Evolutionary conservation across 2,888 invertebrate genomes (phyloP).

Genomic region (Apotomis capreana): DNA sequence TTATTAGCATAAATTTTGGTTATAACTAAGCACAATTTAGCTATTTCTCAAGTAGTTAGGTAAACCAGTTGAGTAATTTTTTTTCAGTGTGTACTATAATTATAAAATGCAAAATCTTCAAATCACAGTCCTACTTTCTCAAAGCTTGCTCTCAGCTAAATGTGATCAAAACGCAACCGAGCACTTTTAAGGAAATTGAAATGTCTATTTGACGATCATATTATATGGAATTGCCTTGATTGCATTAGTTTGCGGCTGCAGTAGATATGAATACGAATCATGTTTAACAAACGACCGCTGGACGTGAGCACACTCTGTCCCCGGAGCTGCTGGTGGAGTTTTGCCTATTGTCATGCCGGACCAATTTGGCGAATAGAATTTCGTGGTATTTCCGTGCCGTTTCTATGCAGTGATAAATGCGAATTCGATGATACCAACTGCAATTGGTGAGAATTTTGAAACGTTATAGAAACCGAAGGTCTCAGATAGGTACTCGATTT

Average conservation of each 20-base stretch:
- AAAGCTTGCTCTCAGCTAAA: background rate
- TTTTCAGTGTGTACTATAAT: background rate
- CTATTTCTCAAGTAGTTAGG: too few species aligned
- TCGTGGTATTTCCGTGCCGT: constrained; percentile 1
- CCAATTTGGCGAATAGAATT: constrained; percentile 9
- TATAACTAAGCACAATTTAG: too few species aligned
- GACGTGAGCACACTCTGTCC: background rate
- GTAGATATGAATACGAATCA: constrained; percentile 7
- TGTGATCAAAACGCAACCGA: background rate
- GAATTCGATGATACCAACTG: too few species aligned
- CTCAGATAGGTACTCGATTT: too few species aligned
- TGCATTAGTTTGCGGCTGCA: background rate
- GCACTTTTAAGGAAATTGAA: constrained; percentile 16
- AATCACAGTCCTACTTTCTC: background rate
- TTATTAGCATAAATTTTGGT: too few species aligned
- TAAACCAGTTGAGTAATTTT: too few species aligned
- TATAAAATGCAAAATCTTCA: background rate
- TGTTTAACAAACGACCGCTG: constrained; percentile 1
- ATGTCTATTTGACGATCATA: background rate
- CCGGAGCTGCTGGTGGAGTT: background rate
- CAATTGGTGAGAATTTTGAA: too few species aligned
- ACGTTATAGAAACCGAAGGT: too few species aligned
- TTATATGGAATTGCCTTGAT: constrained; percentile 5
- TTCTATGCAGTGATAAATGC: background rate
- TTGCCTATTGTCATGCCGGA: constrained; percentile 8